These are phyloP conservation scores for Micoletzkya japonica DNA, from an alignment of 2,888 invertebrate genomes.

Conservation along the genomic window DNA sequence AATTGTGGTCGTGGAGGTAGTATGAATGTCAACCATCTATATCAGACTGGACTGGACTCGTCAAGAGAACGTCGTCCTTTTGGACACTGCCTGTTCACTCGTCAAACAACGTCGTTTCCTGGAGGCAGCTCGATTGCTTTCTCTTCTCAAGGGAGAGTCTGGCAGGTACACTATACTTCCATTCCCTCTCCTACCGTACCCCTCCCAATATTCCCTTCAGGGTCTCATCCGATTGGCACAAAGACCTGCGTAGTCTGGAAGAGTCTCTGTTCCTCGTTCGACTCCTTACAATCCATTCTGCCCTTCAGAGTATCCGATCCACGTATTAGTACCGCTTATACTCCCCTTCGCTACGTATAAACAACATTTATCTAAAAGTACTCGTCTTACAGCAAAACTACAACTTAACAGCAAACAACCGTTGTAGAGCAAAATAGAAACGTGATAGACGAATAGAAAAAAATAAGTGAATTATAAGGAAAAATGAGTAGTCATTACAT, in stretches of 20 bases:
- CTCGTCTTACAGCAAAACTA: no score
- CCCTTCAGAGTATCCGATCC: conserved; percentile 39
- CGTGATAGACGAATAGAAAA: no score
- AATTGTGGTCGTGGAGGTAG: not conserved
- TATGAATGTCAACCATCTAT: not conserved
- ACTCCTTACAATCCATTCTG: conserved; percentile 41
- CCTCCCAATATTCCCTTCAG: conserved; percentile 25
- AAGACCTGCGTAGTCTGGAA: conserved; percentile 42
- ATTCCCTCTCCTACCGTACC: not conserved
- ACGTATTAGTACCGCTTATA: no score
- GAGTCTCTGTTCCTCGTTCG: conserved; percentile 40
- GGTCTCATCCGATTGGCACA: conserved; percentile 38
- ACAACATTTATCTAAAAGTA: no score
- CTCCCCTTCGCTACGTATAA: no score
- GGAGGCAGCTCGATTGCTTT: conserved; percentile 40
- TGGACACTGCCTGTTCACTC: conserved; percentile 37
- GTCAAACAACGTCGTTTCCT: conserved; percentile 34
- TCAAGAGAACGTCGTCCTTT: conserved; percentile 32
- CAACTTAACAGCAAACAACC: no score
- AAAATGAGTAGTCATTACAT: no score
- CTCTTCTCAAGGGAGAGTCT: conserved; percentile 25
- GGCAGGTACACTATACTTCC: not conserved
- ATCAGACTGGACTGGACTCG: conserved; percentile 11
- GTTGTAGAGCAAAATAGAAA: no score
- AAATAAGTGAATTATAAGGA: no score